Conservation (phyloP, 1,140 invertebrate genomes). For the Saccostrea cuccullata region DNA sequence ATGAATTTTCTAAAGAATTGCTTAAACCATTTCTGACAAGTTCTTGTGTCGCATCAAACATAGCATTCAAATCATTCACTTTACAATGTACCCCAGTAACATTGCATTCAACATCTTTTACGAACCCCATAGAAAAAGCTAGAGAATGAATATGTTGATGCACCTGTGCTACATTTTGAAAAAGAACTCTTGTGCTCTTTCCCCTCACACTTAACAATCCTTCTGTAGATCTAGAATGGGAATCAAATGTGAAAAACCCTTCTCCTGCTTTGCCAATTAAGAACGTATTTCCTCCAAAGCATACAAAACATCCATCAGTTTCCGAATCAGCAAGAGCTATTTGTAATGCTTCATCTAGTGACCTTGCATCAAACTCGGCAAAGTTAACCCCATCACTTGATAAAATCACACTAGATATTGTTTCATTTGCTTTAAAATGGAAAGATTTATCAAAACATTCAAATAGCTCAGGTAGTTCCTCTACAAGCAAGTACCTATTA, state of each 20-base stretch:
- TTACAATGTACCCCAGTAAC: not conserved
- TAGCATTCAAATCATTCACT: not conserved
- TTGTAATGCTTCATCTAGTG: not conserved
- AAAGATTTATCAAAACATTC: not conserved
- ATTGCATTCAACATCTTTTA: not conserved
- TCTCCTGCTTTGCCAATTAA: not conserved
- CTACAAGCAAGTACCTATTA: not conserved
- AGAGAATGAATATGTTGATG: not conserved
- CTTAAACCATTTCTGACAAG: not conserved
- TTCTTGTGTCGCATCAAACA: not conserved
- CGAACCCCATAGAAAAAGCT: not conserved
- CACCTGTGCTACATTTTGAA: not conserved
- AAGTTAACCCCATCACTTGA: not conserved
- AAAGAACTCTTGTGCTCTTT: not conserved
- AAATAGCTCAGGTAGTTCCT: not conserved
- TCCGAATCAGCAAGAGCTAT: not conserved
- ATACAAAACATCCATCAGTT: not conserved
- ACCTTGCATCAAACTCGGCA: not conserved
- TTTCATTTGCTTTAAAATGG: not conserved
- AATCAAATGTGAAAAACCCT: constrained; percentile 28
- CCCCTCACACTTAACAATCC: not conserved
- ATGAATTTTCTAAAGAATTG: not conserved
- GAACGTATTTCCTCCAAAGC: not conserved
- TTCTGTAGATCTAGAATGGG: not conserved
- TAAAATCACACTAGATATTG: not conserved